Base-by-base conservation (phyloP, 2,888 invertebrate species). In the Mesodorylaimus sp. region DNA sequence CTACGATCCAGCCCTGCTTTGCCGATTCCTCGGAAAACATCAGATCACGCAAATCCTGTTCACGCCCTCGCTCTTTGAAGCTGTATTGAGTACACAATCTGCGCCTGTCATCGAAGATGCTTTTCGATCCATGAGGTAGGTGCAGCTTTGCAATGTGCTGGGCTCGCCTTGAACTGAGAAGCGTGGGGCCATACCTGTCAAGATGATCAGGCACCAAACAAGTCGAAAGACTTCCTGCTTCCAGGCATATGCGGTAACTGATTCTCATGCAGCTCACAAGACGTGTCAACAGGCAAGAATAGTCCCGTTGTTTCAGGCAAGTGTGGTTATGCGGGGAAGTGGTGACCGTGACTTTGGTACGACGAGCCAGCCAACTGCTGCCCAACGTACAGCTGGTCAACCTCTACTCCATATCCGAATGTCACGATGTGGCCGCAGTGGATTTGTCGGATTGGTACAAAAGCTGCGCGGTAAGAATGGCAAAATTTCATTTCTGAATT, bases 251-350 rank as follows among this genome's bases (percentile, higher is more conserved):
- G n/a, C n/a, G n/a, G n/a, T n/a, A n/a, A n/a, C n/a, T n/a, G n/a
- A n/a, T n/a, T n/a, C n/a, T n/a, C n/a, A n/a, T n/a, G n/a, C n/a
- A n/a, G n/a, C n/a, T n/a, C n/a, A n/a, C n/a, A n/a, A n/a, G n/a
- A n/a, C n/a, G n/a, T n/a, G n/a, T n/a, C n/a, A n/a, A n/a, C n/a
- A n/a, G n/a, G n/a, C n/a, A n/a, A n/a, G n/a, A n/a, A n/a, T n/a
- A n/a, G n/a, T 36, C n/a, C n/a, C 10, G 10, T 39, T n/a, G 5
- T n/a, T 39, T 5, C 10, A 39, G 41, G 10, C 41, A 39, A 21
- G 41, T 68, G 32, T 59, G 60, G 56, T 66, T 69, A 50, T 69
- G 68, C 57, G 69, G 69, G 3, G 69, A 69, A 49, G 69, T 69
- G 24, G 69, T 69, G 27, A 70, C 68, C 1, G 64, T 63, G 19